Conservation (phyloP, 2,888 invertebrate genomes). For the Sarcophaga rosellei region DNA sequence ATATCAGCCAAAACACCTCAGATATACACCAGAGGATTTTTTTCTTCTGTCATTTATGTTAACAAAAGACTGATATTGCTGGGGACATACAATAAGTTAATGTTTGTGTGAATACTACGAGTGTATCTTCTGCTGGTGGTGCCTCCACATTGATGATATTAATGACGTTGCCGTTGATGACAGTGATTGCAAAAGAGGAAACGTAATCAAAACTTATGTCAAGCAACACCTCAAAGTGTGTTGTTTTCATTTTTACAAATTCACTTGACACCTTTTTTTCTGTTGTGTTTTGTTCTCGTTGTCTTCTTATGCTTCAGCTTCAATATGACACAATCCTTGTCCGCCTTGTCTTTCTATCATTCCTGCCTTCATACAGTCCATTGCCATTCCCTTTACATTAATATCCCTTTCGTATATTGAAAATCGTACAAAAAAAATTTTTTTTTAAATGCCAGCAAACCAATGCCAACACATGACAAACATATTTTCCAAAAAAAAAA, state of each 20-base stretch:
- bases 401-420: background rate
- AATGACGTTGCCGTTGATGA: slow-evolving; percentile 41
- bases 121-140: no score
- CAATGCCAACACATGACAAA: slow-evolving; percentile 54
- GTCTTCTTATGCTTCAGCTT: background rate
- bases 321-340: slow-evolving; percentile 60
- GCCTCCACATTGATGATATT: no score
- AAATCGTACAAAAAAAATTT: slow-evolving; percentile 8
- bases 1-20: slow-evolving; percentile 30
- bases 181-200: slow-evolving; percentile 59
- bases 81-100: no score
- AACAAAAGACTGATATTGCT: no score
- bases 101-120: no score
- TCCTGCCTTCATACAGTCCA: slow-evolving; percentile 4
- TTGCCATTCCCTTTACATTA: background rate
- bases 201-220: slow-evolving; percentile 62
- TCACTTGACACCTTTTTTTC: slow-evolving; percentile 71
- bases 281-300: background rate
- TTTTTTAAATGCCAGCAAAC: slow-evolving; percentile 48
- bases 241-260: slow-evolving; percentile 71
- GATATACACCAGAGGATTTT: slow-evolving; percentile 64
- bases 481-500: slow-evolving; percentile 24
- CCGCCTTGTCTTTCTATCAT: slow-evolving; percentile 25
- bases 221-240: slow-evolving; percentile 68
- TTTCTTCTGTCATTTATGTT: slow-evolving; percentile 13